These are phyloP conservation scores for Chironex yamaguchii DNA, from an alignment of 30 jellyfish, hydroid and myxozoan species.

Conservation along the genomic window DNA sequence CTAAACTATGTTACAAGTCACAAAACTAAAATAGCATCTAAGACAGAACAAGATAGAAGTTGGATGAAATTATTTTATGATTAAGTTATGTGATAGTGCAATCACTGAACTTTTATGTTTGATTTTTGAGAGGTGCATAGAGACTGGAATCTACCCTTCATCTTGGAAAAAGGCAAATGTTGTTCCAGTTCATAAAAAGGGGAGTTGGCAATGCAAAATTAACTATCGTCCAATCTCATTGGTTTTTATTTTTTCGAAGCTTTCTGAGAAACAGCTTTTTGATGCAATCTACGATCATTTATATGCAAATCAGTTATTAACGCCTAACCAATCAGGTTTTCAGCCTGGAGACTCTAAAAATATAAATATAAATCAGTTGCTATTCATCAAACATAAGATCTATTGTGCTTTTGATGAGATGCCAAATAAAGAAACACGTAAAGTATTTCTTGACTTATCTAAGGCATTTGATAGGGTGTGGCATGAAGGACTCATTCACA, in stretches of 20 bases:
- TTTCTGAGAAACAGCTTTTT: constrained; percentile 31
- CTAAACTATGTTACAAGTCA: too few relatives aligned
- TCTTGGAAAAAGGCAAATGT: constrained; percentile 57
- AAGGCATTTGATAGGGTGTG: constrained; percentile 69
- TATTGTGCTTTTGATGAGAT: constrained; percentile 59
- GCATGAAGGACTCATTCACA: constrained; percentile 62
- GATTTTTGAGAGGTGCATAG: constrained; percentile 45
- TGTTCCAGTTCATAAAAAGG: constrained; percentile 66
- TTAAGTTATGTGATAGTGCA: too few relatives aligned
- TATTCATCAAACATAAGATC: constrained; percentile 35
- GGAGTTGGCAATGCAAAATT: constrained; percentile 45
- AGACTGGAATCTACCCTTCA: constrained; percentile 60
- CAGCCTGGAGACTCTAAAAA: constrained; percentile 54
- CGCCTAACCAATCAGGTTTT: constrained; percentile 65
- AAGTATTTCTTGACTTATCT: constrained; percentile 56
- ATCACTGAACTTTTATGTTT: constrained; percentile 34
- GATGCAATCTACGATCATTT: constrained; percentile 69
- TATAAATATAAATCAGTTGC: constrained; percentile 45
- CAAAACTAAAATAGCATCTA: too few relatives aligned
- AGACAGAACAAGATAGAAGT: too few relatives aligned
- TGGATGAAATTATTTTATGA: too few relatives aligned
- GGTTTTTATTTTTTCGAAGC: constrained; percentile 25
- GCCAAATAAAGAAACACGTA: constrained; percentile 57
- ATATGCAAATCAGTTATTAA: constrained; percentile 13
- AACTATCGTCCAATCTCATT: constrained; percentile 56